Percentiles rank a stretch among this genome's conserved stretches.
Evolutionary conservation across 2,888 invertebrate genomes (phyloP).

Genomic region (Steinernema hermaphroditum): DNA sequence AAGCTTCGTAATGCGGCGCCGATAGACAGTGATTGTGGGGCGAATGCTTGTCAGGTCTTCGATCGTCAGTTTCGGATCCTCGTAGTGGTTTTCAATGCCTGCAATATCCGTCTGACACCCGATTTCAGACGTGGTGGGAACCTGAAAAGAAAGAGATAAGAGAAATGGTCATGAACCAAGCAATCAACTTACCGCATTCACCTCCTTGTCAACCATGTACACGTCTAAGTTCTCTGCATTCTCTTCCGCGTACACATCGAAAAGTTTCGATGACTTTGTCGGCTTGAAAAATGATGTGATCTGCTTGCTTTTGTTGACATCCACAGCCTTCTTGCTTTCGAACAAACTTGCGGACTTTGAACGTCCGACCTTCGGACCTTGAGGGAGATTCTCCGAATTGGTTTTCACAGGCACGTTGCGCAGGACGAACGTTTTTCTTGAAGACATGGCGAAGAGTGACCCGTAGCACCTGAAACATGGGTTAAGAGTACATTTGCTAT

Average conservation of each 20-base stretch:
- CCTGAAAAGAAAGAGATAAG: not conserved
- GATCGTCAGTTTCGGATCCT: conserved; percentile 1
- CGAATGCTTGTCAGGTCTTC: not conserved
- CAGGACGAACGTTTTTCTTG: not conserved
- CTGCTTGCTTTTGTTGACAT: not conserved
- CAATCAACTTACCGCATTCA: not conserved
- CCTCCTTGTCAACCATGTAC: not conserved
- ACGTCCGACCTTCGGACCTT: not conserved
- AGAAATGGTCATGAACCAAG: conserved; percentile 4
- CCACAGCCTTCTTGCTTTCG: too few species aligned
- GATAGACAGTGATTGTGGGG: not conserved
- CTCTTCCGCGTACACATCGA: not conserved
- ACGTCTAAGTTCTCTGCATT: not conserved
- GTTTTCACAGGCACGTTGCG: not conserved
- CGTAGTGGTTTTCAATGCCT: not conserved
- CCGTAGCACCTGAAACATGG: not conserved
- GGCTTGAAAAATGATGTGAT: not conserved
- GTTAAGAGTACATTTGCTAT: not conserved
- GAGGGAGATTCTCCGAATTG: not conserved
- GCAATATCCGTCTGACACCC: not conserved
- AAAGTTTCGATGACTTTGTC: not conserved
- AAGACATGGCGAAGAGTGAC: not conserved
- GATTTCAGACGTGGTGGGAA: not conserved
- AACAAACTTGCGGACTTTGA: not conserved
- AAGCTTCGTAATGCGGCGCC: not conserved